A percentile compares a stretch with the other conserved stretches of the same genome.
Evolutionary conservation across 2,888 invertebrate species (phyloP).

Genomic region (Amiota communis): DNA sequence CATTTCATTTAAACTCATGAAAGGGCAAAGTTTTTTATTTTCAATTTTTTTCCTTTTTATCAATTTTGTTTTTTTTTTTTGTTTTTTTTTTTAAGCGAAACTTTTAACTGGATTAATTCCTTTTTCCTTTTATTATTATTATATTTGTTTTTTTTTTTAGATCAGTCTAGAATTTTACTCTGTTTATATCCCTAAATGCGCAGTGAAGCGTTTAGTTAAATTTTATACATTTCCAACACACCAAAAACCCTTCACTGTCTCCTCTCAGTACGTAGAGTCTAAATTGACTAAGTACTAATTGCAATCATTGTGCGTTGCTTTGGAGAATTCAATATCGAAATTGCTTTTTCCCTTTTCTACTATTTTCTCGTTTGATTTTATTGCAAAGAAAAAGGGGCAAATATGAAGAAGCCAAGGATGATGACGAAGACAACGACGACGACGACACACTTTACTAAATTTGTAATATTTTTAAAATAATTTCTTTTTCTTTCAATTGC

Average conservation of each 20-base stretch:
- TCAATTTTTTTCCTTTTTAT: constrained; percentile 25
- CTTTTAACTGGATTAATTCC: constrained; percentile 65
- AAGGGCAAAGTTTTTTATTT: constrained; percentile 5
- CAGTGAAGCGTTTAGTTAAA: constrained; percentile 60
- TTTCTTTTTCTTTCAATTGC: constrained; percentile 2
- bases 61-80: constrained; percentile 47
- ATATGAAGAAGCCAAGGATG: no score
- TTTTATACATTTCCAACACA: constrained; percentile 47
- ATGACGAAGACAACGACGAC: no score
- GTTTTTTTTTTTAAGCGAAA: constrained; percentile 50
- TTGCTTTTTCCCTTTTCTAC: not conserved
- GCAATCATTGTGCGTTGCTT: constrained; percentile 26
- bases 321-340: constrained; percentile 25
- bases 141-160: constrained; percentile 22
- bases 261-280: not conserved
- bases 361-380: no score
- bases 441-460: constrained; percentile 11
- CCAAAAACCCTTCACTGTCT: not conserved
- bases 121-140: constrained; percentile 32
- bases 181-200: constrained; percentile 40
- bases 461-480: not conserved
- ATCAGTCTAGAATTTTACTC: constrained; percentile 39
- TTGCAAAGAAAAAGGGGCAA: no score
- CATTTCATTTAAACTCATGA: not conserved
- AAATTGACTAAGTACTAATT: not conserved